These are phyloP conservation scores for Spondyliosoma cantharus DNA, from an alignment of 2,797 vertebrate genomes.

Conservation along the genomic window DNA sequence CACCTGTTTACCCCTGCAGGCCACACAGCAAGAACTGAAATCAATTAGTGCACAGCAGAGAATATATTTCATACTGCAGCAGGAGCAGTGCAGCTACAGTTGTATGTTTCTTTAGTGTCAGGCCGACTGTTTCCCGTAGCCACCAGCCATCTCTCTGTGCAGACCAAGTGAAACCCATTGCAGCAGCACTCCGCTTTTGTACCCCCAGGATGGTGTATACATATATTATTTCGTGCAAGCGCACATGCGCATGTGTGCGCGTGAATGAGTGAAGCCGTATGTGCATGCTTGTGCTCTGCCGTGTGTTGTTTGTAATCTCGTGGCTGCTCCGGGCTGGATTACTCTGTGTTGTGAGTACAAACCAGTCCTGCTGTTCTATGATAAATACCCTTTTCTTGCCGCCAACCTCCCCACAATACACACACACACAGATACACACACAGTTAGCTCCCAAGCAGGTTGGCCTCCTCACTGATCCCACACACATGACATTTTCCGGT, in stretches of 20 bases:
- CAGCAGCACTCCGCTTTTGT: constrained; percentile 32
- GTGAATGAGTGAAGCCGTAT: constrained; percentile 15
- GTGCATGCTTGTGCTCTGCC: constrained; percentile 16
- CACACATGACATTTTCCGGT: constrained; percentile 64
- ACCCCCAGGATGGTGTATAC: constrained; percentile 51
- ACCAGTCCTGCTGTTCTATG: constrained; percentile 64
- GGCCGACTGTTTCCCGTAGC: constrained; percentile 25
- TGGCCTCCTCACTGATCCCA: constrained; percentile 48
- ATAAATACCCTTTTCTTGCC: constrained; percentile 66
- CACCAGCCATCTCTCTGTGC: constrained; percentile 41
- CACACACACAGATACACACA: constrained; percentile 19
- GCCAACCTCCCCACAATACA: constrained; percentile 12
- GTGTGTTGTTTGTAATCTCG: constrained; percentile 63
- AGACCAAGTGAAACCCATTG: constrained; percentile 51
- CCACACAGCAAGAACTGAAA: constrained; percentile 29
- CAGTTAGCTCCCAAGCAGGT: constrained; percentile 29
- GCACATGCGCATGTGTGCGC: not conserved
- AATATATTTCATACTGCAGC: constrained; percentile 24
- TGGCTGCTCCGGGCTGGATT: constrained; percentile 65
- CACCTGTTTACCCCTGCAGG: constrained; percentile 44
- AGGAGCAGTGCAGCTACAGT: constrained; percentile 2
- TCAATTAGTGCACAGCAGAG: constrained; percentile 46
- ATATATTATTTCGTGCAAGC: constrained; percentile 27
- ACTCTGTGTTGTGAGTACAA: constrained; percentile 56
- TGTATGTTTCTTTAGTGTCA: constrained; percentile 40